These are phyloP conservation scores for Euthynnus affinis DNA, from an alignment of 2,797 vertebrate species.

Conservation along the genomic window DNA sequence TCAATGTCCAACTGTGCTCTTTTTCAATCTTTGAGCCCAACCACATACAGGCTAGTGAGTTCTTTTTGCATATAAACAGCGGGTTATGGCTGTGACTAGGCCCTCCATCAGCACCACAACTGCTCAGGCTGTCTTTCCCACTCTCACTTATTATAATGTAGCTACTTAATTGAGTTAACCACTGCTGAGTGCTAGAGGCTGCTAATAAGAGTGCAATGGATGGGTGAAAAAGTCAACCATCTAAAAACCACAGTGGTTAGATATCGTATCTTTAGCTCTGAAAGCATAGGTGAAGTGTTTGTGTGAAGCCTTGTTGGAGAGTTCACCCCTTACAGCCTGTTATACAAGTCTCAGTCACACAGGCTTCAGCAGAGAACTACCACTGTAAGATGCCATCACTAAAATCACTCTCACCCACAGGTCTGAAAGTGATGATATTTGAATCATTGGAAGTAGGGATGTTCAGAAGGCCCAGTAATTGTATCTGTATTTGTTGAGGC, in stretches of 20 bases:
- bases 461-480: too few species aligned
- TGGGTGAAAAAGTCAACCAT: conserved; percentile 49
- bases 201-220: conserved; percentile 46
- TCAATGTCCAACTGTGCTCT: conserved; percentile 69
- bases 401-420: not conserved
- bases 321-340: not conserved
- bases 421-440: not conserved
- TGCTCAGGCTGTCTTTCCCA: conserved; percentile 26
- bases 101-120: conserved; percentile 48
- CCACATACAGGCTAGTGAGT: conserved; percentile 29
- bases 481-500: too few species aligned
- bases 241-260: conserved; percentile 34
- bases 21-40: conserved; percentile 43
- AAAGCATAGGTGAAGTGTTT: not conserved
- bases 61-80: conserved; percentile 62
- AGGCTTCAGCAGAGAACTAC: not conserved
- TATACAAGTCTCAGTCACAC: conserved; percentile 3
- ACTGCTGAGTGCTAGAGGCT: conserved; percentile 53
- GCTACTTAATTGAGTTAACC: conserved; percentile 46
- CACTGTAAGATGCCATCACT: not conserved
- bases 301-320: not conserved
- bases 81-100: conserved; percentile 39
- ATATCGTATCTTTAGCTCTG: conserved; percentile 8
- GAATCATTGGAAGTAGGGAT: not conserved
- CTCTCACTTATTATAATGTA: conserved; percentile 60